A percentile compares a stretch with the other conserved stretches of the same genome.
Conservation (phyloP, 2,797 vertebrate species). For the Acanthornis magna region DNA sequence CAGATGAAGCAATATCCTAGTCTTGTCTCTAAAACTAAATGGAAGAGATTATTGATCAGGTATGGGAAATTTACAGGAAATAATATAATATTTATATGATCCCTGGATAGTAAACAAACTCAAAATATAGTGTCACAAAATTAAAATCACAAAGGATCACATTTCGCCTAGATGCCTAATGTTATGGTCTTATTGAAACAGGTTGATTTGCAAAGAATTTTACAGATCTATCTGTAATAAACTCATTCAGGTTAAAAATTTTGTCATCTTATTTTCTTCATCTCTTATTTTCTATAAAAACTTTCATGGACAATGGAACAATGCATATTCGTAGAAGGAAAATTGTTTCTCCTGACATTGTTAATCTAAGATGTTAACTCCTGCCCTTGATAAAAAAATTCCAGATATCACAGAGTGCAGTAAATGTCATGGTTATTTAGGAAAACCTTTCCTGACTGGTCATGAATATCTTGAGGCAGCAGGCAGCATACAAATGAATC, state of each 20-base stretch:
- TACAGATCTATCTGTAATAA: neutral
- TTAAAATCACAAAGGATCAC: conserved; percentile 16
- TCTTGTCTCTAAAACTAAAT: neutral
- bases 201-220: conserved; percentile 15
- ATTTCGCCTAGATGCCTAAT: neutral
- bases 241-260: neutral
- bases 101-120: neutral
- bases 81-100: neutral
- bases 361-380: neutral
- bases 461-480: neutral
- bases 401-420: neutral
- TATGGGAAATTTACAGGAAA: neutral
- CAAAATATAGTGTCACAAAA: neutral
- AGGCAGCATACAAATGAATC: neutral
- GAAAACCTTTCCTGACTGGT: neutral
- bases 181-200: neutral
- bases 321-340: neutral
- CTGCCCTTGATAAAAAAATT: neutral
- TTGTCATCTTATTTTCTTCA: conserved; percentile 8
- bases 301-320: neutral
- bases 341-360: neutral
- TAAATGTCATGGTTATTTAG: neutral
- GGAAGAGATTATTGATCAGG: neutral
- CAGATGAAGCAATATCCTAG: neutral
- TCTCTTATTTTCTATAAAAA: neutral